A percentile compares a stretch with the other conserved stretches of the same genome.
phyloP scores from a whole-genome alignment of 2,888 invertebrate species.

The Pedicia rivosa region DNA sequence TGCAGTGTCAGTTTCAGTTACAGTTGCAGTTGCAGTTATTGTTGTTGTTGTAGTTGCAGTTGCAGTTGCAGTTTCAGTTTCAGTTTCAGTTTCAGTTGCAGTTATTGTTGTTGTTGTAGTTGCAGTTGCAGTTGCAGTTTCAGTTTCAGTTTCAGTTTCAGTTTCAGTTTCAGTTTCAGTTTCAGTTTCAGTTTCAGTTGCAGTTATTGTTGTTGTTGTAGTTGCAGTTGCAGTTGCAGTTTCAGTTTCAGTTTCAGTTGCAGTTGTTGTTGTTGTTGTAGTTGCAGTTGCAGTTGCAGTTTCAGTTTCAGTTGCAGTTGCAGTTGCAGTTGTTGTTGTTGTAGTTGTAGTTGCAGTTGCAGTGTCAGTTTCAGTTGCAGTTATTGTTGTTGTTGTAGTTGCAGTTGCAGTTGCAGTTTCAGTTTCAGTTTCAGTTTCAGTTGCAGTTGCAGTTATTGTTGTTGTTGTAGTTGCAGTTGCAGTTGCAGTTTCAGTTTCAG shows the following conservation, averaged over 20 bases:
- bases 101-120: slow-evolving; percentile 7
- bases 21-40: too few species aligned
- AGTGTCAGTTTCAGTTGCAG: slow-evolving; percentile 6
- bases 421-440: slow-evolving; percentile 1
- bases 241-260: slow-evolving; percentile 4
- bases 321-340: slow-evolving; percentile 2
- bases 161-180: slow-evolving; percentile 6
- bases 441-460: slow-evolving; percentile 6
- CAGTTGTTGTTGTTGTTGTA: slow-evolving; percentile 4
- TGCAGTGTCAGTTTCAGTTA: too few species aligned
- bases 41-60: slow-evolving; percentile 2
- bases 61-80: slow-evolving; percentile 6
- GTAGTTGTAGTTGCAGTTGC: slow-evolving; percentile 6
- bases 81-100: slow-evolving; percentile 6
- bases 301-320: slow-evolving; percentile 5
- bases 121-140: slow-evolving; percentile 7
- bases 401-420: slow-evolving; percentile 6
- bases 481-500: slow-evolving; percentile 5
- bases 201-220: slow-evolving; percentile 6
- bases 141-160: slow-evolving; percentile 6
- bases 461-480: slow-evolving; percentile 7
- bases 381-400: slow-evolving; percentile 6
- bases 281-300: slow-evolving; percentile 7
- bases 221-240: slow-evolving; percentile 7
- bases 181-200: slow-evolving; percentile 6